Evolutionary conservation across 2,888 invertebrate species (phyloP).

Genomic region (Brachyopa scutellaris): DNA sequence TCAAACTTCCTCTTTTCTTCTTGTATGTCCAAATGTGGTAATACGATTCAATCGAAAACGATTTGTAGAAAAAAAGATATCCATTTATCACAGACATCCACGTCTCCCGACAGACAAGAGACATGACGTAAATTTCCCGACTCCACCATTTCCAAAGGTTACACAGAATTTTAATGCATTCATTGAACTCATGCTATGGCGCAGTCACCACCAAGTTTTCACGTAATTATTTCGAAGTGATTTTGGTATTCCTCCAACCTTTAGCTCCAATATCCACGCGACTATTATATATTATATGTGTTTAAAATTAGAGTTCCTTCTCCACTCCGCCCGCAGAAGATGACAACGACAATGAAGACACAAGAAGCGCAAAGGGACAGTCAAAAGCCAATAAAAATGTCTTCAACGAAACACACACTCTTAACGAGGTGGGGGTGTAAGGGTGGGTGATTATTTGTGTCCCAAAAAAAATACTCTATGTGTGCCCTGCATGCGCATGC

Average conservation of each 20-base stretch:
- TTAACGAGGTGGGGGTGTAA: neutral
- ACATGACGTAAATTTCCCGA: neutral
- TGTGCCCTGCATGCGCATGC: conserved; percentile 30
- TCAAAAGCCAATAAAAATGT: conserved; percentile 34
- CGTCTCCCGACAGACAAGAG: neutral
- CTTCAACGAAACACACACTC: neutral
- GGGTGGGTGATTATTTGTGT: conserved; percentile 26
- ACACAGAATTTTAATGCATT: conserved; percentile 49
- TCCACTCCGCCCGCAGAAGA: neutral
- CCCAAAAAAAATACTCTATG: neutral
- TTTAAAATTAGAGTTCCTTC: conserved; percentile 51
- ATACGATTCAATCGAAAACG: conserved; percentile 25
- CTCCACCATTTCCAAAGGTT: conserved; percentile 1
- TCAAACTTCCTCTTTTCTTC: no score
- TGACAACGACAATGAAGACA: neutral
- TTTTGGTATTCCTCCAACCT: conserved; percentile 23
- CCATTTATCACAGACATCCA: conserved; percentile 3
- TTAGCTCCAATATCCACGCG: conserved; percentile 55
- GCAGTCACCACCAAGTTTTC: conserved; percentile 4
- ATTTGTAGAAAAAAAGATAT: conserved; percentile 11
- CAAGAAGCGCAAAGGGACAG: conserved; percentile 8
- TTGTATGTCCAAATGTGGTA: neutral
- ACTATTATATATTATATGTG: no score
- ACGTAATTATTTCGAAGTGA: conserved; percentile 13
- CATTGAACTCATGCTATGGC: conserved; percentile 32